phyloP scores from a whole-genome alignment of 2,113 vertebrate species.

The Brienomyrus brachyistius region DNA sequence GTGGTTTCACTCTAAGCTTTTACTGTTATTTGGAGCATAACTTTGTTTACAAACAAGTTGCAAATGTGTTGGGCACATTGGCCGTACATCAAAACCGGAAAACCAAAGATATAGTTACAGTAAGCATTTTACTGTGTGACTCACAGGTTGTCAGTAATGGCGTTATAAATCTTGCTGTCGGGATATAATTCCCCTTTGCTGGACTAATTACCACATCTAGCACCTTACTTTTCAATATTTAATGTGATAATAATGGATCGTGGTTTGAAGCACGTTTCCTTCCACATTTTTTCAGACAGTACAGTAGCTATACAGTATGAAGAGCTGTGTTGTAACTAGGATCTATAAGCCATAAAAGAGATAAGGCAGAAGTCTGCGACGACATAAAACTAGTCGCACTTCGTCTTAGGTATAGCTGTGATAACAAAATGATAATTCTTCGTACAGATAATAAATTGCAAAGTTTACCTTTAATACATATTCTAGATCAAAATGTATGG shows the following conservation, averaged over 20 bases:
- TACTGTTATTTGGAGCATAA: slow-evolving; percentile 5
- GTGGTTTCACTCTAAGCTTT: slow-evolving; percentile 1
- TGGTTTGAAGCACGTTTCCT: not conserved
- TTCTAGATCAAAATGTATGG: not conserved
- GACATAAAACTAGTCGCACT: not conserved
- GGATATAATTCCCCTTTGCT: not conserved
- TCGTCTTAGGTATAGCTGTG: not conserved
- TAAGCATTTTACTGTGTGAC: slow-evolving; percentile 15
- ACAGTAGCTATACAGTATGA: not conserved
- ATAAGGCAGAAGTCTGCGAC: not conserved
- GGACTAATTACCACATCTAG: slow-evolving; percentile 2
- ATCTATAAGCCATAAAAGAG: not conserved
- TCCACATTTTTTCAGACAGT: not conserved
- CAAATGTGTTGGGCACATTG: not conserved
- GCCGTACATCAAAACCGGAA: not conserved
- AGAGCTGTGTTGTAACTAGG: not conserved
- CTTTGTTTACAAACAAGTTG: slow-evolving; percentile 9
- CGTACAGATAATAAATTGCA: not conserved
- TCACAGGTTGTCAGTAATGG: slow-evolving; percentile 11
- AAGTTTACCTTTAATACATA: not conserved
- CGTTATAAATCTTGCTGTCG: slow-evolving; percentile 10
- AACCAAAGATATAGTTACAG: slow-evolving; percentile 11
- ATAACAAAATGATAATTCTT: not conserved
- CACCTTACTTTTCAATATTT: slow-evolving; percentile 4
- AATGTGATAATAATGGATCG: slow-evolving; percentile 4